Evolutionary conservation across 2,113 vertebrate species (phyloP).

Genomic region (Notechis scutatus): DNA sequence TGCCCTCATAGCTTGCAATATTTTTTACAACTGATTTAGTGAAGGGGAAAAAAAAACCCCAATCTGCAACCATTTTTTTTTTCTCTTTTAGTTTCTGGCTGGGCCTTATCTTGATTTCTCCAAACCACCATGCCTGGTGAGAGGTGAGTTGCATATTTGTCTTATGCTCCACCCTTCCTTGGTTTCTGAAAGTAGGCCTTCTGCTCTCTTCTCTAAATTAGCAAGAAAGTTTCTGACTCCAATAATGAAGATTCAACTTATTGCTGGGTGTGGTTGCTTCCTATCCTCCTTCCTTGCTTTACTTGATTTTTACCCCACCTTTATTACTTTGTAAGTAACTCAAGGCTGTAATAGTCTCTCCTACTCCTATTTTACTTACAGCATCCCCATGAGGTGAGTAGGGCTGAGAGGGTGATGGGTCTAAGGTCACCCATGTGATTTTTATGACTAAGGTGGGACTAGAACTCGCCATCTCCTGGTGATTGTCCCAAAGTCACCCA

Average conservation of each 20-base stretch:
- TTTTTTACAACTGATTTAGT: not conserved
- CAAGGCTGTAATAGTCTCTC: not conserved
- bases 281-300: not conserved
- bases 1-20: not conserved
- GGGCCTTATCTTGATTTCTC: not conserved
- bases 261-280: not conserved
- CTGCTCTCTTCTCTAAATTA: not conserved
- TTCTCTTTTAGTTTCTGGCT: not conserved
- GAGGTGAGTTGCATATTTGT: constrained; percentile 37
- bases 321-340: not conserved
- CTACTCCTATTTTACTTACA: not conserved
- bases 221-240: not conserved
- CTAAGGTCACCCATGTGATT: not conserved
- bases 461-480: not conserved
- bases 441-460: not conserved
- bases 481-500: not conserved
- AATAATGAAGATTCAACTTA: not conserved
- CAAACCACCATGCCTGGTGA: constrained; percentile 41
- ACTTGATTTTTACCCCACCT: not conserved
- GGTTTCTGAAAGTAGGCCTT: constrained; percentile 25
- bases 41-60: not conserved
- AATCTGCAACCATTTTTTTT: not conserved
- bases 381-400: not conserved
- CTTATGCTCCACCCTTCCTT: not conserved
- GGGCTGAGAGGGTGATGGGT: not conserved